A percentile compares a stretch with the other conserved stretches of the same genome.
Conservation (phyloP, 2,113 vertebrate species). For the Bubo blakistoni region DNA sequence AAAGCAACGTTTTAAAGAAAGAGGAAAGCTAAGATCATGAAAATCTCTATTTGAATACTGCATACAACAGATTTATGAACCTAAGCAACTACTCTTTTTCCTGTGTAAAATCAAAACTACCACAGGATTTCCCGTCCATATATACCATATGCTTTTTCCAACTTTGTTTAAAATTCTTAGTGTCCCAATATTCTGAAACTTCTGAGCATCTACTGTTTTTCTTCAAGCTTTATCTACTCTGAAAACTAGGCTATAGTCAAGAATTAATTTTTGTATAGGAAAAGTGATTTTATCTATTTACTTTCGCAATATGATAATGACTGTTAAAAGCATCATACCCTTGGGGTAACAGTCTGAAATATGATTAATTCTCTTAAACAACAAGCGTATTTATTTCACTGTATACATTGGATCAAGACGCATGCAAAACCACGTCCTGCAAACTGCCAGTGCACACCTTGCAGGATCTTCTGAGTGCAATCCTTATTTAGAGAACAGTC, state of each 20-base stretch:
- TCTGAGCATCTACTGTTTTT: not conserved
- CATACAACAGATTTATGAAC: conserved; percentile 52
- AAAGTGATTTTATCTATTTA: not conserved
- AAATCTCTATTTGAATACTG: not conserved
- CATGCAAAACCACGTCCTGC: not conserved
- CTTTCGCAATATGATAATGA: not conserved
- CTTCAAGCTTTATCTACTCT: not conserved
- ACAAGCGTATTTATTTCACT: conserved; percentile 9
- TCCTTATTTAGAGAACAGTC: not conserved
- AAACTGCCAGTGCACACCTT: not conserved
- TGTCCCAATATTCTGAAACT: not conserved
- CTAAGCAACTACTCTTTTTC: not conserved
- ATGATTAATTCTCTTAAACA: conserved; percentile 36
- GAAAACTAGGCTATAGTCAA: not conserved
- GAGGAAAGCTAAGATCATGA: conserved; percentile 11
- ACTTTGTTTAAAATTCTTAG: not conserved
- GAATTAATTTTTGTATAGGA: not conserved
- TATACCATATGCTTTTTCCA: conserved; percentile 28
- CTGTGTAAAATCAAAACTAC: conserved; percentile 35
- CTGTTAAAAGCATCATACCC: not conserved
- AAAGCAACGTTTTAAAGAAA: not conserved
- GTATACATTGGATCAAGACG: not conserved
- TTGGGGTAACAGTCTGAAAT: conserved; percentile 15
- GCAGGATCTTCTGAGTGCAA: not conserved
- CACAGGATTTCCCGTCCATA: conserved; percentile 45